Conservation (phyloP, 1,140 invertebrate species). For the Drosophila rhopaloa region DNA sequence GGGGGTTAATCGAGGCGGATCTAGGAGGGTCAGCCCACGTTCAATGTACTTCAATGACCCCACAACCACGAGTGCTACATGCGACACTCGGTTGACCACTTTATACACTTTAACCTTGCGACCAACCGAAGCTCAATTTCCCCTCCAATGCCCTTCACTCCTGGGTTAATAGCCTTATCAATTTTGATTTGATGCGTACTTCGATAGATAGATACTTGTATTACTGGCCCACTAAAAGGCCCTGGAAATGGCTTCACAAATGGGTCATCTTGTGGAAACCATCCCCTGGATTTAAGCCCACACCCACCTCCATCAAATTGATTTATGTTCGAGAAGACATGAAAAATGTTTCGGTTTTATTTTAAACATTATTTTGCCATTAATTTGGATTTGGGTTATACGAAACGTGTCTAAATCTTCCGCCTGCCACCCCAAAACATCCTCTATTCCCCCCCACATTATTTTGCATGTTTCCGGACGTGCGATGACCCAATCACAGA, state of each 20-base stretch:
- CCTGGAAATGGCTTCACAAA: not conserved
- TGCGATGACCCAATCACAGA: conserved; percentile 44
- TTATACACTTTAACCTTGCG: conserved; percentile 37
- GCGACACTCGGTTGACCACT: conserved; percentile 28
- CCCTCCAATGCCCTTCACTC: not conserved
- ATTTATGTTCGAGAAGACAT: conserved; percentile 40
- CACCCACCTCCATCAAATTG: conserved; percentile 17
- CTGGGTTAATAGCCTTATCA: conserved; percentile 69
- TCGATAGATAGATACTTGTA: conserved; percentile 20
- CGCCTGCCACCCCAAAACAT: not conserved
- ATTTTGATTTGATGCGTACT: conserved; percentile 40
- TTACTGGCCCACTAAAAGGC: conserved; percentile 1
- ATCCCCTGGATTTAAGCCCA: not conserved
- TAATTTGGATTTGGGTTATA: conserved; percentile 41
- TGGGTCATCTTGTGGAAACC: conserved; percentile 18
- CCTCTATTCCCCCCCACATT: not conserved
- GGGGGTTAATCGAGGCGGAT: conserved; percentile 16
- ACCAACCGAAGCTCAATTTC: conserved; percentile 30
- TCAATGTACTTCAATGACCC: conserved; percentile 50
- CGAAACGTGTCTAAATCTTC: conserved; percentile 26
- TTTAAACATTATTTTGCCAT: conserved; percentile 52
- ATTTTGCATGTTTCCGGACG: conserved; percentile 52
- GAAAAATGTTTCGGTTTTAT: conserved; percentile 43
- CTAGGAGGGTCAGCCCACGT: conserved; percentile 16
- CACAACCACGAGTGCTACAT: conserved; percentile 5